phyloP scores from a whole-genome alignment of 2,113 vertebrate species.

The Myiagra hebetior region DNA sequence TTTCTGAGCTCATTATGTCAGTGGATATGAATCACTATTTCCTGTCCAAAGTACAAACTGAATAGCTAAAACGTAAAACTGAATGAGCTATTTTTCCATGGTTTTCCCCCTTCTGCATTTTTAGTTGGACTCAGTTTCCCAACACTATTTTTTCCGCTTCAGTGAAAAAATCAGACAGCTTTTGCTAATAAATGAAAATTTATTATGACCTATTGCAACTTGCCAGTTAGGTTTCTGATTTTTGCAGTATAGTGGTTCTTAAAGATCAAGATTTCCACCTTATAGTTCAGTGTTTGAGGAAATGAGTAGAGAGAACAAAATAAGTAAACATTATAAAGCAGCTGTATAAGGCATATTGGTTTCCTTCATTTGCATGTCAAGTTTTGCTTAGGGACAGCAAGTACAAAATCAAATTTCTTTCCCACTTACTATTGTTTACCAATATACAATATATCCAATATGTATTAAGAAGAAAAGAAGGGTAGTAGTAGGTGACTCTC shows the following conservation, averaged over 20 bases:
- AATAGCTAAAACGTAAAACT: background rate
- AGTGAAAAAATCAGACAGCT: background rate
- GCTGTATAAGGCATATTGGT: background rate
- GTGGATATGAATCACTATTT: background rate
- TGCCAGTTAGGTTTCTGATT: background rate
- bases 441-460: background rate
- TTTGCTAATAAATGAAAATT: background rate
- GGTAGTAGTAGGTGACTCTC: background rate
- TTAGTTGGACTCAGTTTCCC: background rate
- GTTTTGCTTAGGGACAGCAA: background rate
- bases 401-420: background rate
- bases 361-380: background rate
- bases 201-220: background rate
- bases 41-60: background rate
- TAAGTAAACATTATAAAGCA: background rate
- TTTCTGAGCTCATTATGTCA: background rate
- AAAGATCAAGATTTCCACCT: background rate
- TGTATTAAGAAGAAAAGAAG: background rate
- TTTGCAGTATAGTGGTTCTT: background rate
- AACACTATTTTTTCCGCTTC: background rate
- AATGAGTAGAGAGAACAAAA: background rate
- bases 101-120: background rate
- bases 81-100: background rate
- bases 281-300: background rate
- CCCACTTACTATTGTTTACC: background rate